A percentile compares a stretch with the other conserved stretches of the same genome.
Evolutionary conservation across 1,140 invertebrate species (phyloP).

Genomic region (Pogonus chalceus): DNA sequence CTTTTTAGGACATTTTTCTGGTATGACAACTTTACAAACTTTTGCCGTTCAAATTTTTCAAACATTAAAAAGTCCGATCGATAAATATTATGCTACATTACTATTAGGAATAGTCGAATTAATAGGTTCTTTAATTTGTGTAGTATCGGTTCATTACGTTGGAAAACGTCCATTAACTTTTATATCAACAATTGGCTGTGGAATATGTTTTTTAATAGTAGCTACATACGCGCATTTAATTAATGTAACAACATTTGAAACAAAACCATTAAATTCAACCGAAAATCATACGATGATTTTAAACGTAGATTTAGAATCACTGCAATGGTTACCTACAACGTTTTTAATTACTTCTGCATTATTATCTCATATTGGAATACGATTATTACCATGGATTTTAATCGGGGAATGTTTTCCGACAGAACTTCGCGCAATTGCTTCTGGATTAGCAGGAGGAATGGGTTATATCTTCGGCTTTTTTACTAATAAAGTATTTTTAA

Average conservation of each 20-base stretch:
- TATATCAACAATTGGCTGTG: slow-evolving; percentile 51
- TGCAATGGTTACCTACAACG: slow-evolving; percentile 58
- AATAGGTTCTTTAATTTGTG: slow-evolving; percentile 49
- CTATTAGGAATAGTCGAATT: slow-evolving; percentile 57
- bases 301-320: slow-evolving; percentile 28
- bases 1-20: slow-evolving; percentile 59
- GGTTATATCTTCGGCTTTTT: slow-evolving; percentile 62
- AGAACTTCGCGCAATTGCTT: slow-evolving; percentile 53
- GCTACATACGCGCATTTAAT: slow-evolving; percentile 43
- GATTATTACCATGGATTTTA: slow-evolving; percentile 65
- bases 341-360: slow-evolving; percentile 56
- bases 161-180: slow-evolving; percentile 59
- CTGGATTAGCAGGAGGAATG: slow-evolving; percentile 55
- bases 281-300: slow-evolving; percentile 11
- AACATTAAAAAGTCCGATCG: slow-evolving; percentile 54
- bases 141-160: slow-evolving; percentile 52
- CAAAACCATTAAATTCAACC: background rate
- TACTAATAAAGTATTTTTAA: slow-evolving; percentile 60
- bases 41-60: slow-evolving; percentile 63
- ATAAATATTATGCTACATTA: slow-evolving; percentile 61
- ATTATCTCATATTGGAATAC: slow-evolving; percentile 55
- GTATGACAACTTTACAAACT: slow-evolving; percentile 56
- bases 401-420: slow-evolving; percentile 60
- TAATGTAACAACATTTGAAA: background rate
- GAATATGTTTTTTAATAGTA: slow-evolving; percentile 48